Percentiles rank a stretch among this genome's conserved stretches.
These are phyloP conservation scores for Oryctes rhinoceros DNA, from an alignment of 1,140 invertebrate species.

Conservation along the genomic window DNA sequence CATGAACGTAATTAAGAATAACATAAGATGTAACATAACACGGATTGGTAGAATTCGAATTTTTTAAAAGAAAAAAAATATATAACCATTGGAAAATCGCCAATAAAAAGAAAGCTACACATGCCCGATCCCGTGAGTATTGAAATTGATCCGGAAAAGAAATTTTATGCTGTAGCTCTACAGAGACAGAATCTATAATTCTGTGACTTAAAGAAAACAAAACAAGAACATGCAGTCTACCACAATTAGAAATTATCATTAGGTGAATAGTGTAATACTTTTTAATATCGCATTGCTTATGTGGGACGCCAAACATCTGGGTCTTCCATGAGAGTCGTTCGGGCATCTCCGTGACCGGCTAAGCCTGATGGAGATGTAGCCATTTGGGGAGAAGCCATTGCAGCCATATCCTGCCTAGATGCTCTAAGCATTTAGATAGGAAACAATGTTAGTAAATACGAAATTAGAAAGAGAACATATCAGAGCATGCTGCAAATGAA, in stretches of 20 bases:
- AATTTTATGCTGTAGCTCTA: conserved; percentile 1
- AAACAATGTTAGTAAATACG: conserved; percentile 9
- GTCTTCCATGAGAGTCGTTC: conserved; percentile 86
- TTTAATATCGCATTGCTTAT: conserved; percentile 65
- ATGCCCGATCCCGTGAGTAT: neutral
- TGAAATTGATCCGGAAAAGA: neutral
- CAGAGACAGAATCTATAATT: conserved; percentile 41
- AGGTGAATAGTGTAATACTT: conserved; percentile 38
- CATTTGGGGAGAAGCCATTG: conserved; percentile 74
- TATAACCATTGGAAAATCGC: too few species aligned
- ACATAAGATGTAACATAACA: too few species aligned
- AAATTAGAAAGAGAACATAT: neutral
- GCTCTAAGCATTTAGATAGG: conserved; percentile 67
- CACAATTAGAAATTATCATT: neutral
- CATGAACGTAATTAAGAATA: too few species aligned
- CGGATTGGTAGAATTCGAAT: too few species aligned
- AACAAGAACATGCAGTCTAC: conserved; percentile 35
- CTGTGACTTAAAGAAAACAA: conserved; percentile 41
- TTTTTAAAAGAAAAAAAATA: too few species aligned
- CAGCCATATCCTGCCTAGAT: conserved; percentile 82
- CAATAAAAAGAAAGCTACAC: conserved; percentile 27
- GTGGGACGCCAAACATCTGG: conserved; percentile 89
- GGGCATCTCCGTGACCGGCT: conserved; percentile 71
- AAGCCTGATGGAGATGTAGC: conserved; percentile 68
- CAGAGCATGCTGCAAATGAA: neutral